Conservation (phyloP, 2,797 vertebrate species). For the Pangasius krempfi region DNA sequence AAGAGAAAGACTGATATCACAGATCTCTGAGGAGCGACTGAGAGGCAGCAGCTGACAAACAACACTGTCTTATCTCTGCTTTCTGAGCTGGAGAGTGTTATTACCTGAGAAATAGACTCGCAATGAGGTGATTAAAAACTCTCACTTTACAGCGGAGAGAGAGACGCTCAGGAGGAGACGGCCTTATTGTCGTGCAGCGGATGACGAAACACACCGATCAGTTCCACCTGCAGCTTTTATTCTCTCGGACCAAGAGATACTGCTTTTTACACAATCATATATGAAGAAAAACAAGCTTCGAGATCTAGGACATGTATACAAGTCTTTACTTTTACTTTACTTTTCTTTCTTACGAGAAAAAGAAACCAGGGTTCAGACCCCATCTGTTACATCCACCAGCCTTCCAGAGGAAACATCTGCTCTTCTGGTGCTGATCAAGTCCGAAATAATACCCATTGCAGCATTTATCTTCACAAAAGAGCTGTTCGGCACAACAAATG, state of each 20-base stretch:
- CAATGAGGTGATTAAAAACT: constrained; percentile 50
- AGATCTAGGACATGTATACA: background rate
- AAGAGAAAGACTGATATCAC: constrained; percentile 14
- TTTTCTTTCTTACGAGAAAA: background rate
- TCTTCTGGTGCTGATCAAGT: constrained; percentile 15
- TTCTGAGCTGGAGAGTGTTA: constrained; percentile 31
- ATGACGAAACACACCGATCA: background rate
- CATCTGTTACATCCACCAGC: background rate
- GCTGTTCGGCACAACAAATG: background rate
- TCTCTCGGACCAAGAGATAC: background rate
- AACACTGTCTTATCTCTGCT: constrained; percentile 34
- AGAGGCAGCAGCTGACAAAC: constrained; percentile 32
- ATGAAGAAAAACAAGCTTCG: background rate
- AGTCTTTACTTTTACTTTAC: background rate
- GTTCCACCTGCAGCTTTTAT: background rate
- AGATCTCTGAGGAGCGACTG: background rate
- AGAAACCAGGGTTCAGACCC: background rate
- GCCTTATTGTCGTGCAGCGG: background rate
- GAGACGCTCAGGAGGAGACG: background rate
- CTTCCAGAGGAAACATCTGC: background rate
- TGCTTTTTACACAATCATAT: background rate
- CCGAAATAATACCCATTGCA: background rate
- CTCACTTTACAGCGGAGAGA: constrained; percentile 5
- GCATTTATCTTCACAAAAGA: constrained; percentile 1
- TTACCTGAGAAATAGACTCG: constrained; percentile 39